Conservation (phyloP, 2,113 vertebrate species). For the Etheostoma spectabile region DNA sequence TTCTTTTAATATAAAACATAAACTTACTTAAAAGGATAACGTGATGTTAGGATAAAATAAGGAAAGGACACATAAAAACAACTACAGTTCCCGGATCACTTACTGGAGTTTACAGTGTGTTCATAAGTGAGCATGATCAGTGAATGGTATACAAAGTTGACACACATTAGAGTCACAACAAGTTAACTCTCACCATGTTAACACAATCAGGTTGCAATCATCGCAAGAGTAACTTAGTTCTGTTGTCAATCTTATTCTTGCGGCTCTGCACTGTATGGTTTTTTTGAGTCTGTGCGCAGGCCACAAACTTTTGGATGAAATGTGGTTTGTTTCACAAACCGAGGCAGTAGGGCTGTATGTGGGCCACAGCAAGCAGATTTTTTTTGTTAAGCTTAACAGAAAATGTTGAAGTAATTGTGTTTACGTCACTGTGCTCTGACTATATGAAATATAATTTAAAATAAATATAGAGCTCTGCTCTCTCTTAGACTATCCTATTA, state of each 20-base stretch:
- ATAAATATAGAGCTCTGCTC: neutral
- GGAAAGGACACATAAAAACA: neutral
- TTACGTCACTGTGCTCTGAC: neutral
- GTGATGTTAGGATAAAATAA: neutral
- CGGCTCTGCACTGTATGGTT: neutral
- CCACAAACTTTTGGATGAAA: neutral
- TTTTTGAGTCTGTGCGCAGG: neutral
- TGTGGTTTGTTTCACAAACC: neutral
- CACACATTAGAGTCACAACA: neutral
- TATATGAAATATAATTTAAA: neutral
- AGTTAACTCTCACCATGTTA: neutral
- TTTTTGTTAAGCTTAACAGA: neutral
- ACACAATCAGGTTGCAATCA: neutral
- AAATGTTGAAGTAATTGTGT: neutral
- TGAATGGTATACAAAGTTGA: neutral
- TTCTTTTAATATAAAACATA: neutral
- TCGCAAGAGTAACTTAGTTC: neutral
- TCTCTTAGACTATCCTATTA: too few species aligned
- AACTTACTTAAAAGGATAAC: neutral
- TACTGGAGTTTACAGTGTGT: neutral
- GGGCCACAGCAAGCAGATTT: neutral
- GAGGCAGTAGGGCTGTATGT: neutral
- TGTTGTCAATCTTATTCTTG: neutral
- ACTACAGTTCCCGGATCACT: neutral
- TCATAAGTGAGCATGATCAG: neutral